Percentiles rank a stretch among this genome's conserved stretches.
phyloP scores from a whole-genome alignment of 2,888 invertebrate genomes.

The Tigriopus californicus region DNA sequence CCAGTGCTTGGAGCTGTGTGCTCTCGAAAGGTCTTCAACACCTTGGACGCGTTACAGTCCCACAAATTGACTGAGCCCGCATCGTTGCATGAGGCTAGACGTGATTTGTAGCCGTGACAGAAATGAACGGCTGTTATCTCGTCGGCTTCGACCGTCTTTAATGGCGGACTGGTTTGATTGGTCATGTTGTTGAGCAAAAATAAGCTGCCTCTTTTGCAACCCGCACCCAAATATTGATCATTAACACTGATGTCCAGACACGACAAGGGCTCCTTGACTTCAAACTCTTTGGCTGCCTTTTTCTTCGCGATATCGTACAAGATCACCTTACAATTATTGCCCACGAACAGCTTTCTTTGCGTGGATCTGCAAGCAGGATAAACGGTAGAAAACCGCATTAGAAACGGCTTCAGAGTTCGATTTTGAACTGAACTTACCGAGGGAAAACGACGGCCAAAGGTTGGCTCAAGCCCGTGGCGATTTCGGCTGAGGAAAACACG shows the following conservation, averaged over 20 bases:
- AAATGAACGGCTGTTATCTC: constrained; percentile 24
- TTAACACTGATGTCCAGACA: background rate
- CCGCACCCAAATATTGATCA: background rate
- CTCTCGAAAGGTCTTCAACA: constrained; percentile 24
- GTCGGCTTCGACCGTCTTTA: background rate
- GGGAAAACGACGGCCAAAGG: no score
- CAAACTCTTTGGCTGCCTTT: background rate
- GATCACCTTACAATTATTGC: background rate
- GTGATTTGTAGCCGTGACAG: constrained; percentile 23
- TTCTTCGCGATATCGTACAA: constrained; percentile 1
- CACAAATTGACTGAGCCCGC: constrained; percentile 27
- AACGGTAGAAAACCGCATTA: no score
- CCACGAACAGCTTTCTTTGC: no score
- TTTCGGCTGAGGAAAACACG: background rate
- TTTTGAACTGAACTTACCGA: no score
- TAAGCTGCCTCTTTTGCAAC: background rate
- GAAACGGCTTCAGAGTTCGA: no score
- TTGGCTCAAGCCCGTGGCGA: background rate
- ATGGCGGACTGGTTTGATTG: background rate
- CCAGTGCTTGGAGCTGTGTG: constrained; percentile 28
- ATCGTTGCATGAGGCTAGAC: constrained; percentile 26
- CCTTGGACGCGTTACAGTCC: constrained; percentile 25
- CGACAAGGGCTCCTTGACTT: background rate
- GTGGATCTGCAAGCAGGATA: no score
- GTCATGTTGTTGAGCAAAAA: background rate